A percentile compares a stretch with the other conserved stretches of the same genome.
These are phyloP conservation scores for Paradisaea rubra DNA, from an alignment of 2,113 vertebrate species.

Conservation along the genomic window DNA sequence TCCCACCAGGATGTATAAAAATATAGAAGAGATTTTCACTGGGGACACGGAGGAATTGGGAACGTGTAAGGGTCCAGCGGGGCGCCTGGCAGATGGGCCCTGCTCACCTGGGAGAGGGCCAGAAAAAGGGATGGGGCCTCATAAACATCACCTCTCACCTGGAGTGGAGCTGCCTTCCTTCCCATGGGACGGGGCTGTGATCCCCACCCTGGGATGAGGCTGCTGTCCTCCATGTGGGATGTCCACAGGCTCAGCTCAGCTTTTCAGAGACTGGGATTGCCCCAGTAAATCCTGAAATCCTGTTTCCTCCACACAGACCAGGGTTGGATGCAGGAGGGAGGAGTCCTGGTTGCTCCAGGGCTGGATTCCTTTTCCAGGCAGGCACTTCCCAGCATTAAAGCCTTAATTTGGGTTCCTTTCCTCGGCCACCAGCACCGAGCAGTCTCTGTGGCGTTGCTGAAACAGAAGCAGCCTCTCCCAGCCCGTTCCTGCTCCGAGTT, in stretches of 20 bases:
- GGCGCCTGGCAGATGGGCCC: neutral
- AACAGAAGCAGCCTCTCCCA: neutral
- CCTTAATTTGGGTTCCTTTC: neutral
- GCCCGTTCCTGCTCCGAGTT: neutral
- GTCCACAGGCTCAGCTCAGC: neutral
- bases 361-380: neutral
- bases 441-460: neutral
- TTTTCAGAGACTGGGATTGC: neutral
- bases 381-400: neutral
- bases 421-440: neutral
- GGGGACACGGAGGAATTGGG: neutral
- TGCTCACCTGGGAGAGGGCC: neutral
- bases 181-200: neutral
- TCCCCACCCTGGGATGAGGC: neutral
- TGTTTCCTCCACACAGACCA: neutral
- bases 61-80: rapidly evolving
- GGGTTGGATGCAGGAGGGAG: neutral
- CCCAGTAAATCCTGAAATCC: neutral
- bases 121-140: neutral
- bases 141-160: rapidly evolving
- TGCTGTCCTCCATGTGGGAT: rapidly evolving
- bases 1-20: neutral
- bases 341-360: neutral
- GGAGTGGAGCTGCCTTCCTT: neutral
- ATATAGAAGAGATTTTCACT: rapidly evolving